Conservation (phyloP, 1,140 invertebrate species). For the Gryon sp. region DNA sequence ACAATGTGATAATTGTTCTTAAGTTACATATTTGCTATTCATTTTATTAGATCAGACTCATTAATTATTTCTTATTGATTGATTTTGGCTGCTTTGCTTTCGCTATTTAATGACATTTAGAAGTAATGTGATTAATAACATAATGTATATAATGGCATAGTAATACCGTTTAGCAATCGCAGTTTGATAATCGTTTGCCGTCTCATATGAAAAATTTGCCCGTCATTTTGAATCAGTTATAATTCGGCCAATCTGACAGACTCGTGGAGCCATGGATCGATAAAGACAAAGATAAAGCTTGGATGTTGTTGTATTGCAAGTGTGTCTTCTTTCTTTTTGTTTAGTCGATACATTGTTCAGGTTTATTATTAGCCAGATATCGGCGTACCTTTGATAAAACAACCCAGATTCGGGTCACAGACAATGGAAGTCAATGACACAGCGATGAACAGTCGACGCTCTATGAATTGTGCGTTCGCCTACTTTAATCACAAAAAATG, state of each 20-base stretch:
- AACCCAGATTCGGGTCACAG: constrained; percentile 60
- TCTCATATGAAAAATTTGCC: constrained; percentile 19
- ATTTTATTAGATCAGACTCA: no score
- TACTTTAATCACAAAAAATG: constrained; percentile 56
- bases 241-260: constrained; percentile 29
- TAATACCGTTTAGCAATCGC: not conserved
- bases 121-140: no score
- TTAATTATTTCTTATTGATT: no score
- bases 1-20: no score
- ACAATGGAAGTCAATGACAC: constrained; percentile 61
- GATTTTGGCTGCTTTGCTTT: no score
- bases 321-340: constrained; percentile 23
- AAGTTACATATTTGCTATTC: no score
- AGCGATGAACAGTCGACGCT: constrained; percentile 57
- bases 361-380: constrained; percentile 61
- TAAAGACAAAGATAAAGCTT: constrained; percentile 43
- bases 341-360: constrained; percentile 45
- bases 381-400: constrained; percentile 57
- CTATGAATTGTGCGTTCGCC: constrained; percentile 44
- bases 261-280: constrained; percentile 47
- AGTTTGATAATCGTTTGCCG: constrained; percentile 22
- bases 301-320: constrained; percentile 25
- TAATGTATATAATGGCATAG: no score
- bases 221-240: constrained; percentile 36
- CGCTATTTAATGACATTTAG: no score